These are phyloP conservation scores for Zaprionus ghesquierei DNA, from an alignment of 1,140 invertebrate genomes.

Conservation along the genomic window DNA sequence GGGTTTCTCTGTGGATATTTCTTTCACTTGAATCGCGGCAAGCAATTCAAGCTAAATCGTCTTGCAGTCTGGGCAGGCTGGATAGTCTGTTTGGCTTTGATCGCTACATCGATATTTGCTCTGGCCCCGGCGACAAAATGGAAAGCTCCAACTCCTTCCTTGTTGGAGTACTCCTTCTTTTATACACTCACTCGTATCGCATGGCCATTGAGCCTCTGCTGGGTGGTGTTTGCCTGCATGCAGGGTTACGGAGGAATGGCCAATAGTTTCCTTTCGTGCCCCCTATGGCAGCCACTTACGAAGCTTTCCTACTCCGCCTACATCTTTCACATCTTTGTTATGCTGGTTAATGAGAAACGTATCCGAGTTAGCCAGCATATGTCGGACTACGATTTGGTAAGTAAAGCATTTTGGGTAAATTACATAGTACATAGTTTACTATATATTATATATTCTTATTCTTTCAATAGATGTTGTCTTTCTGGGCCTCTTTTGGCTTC, in stretches of 20 bases:
- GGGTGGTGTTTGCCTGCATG: slow-evolving; percentile 87
- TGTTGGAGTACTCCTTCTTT: slow-evolving; percentile 1
- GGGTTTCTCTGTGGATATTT: slow-evolving; percentile 64
- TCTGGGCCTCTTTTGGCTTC: slow-evolving; percentile 56
- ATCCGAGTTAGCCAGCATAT: slow-evolving; percentile 31
- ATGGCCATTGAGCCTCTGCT: slow-evolving; percentile 86
- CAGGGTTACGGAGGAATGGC: slow-evolving; percentile 85
- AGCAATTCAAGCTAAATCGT: slow-evolving; percentile 18
- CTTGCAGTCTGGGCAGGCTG: slow-evolving; percentile 37
- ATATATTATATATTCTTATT: background rate
- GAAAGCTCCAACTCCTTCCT: slow-evolving; percentile 34
- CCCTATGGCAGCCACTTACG: slow-evolving; percentile 83
- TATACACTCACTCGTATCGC: slow-evolving; percentile 85
- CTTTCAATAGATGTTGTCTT: slow-evolving; percentile 46
- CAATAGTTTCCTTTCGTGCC: slow-evolving; percentile 83
- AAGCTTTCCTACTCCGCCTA: slow-evolving; percentile 84
- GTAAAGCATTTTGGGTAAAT: background rate
- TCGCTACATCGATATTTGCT: slow-evolving; percentile 66
- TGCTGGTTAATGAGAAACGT: slow-evolving; percentile 20
- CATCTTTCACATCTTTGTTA: slow-evolving; percentile 80
- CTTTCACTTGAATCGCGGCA: slow-evolving; percentile 44
- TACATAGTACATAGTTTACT: too few species aligned
- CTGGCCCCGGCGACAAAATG: slow-evolving; percentile 61
- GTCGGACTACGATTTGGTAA: slow-evolving; percentile 55
- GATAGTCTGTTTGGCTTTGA: slow-evolving; percentile 53